A percentile compares a stretch with the other conserved stretches of the same genome.
phyloP scores from a whole-genome alignment of 2,113 vertebrate genomes.

The Solea solea region DNA sequence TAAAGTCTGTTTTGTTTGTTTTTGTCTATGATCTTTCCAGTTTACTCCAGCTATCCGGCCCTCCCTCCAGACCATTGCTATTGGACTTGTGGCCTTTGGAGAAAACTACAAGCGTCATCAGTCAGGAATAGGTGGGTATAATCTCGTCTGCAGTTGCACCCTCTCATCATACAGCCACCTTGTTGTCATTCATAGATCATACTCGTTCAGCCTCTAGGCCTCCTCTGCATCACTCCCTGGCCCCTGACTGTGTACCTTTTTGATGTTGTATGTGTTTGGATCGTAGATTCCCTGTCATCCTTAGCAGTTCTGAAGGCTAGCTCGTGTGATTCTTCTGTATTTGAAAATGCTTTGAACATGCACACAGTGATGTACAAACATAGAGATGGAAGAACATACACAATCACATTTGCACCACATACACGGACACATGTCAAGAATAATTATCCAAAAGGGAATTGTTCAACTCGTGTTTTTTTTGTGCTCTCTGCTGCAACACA shows the following conservation, averaged over 20 bases:
- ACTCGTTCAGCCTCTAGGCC: conserved; percentile 31
- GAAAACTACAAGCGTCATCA: conserved; percentile 90
- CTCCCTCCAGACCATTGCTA: conserved; percentile 90
- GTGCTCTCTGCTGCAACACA: conserved; percentile 81
- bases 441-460: conserved; percentile 34
- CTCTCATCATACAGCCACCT: conserved; percentile 41
- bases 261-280: conserved; percentile 64
- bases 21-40: conserved; percentile 64
- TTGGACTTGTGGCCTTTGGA: conserved; percentile 90
- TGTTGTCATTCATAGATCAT: conserved; percentile 60
- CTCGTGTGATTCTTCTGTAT: conserved; percentile 55
- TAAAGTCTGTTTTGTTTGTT: conserved; percentile 6
- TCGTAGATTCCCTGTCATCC: conserved; percentile 69
- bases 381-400: conserved; percentile 16
- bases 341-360: conserved; percentile 64
- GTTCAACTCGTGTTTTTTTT: conserved; percentile 61
- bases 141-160: conserved; percentile 21
- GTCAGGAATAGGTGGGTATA: conserved; percentile 86
- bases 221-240: conserved; percentile 44
- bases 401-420: conserved; percentile 14
- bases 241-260: conserved; percentile 59
- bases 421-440: conserved; percentile 27
- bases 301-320: conserved; percentile 37
- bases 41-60: conserved; percentile 90
- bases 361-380: conserved; percentile 38